A percentile compares a stretch with the other conserved stretches of the same genome.
These are phyloP conservation scores for Ceratosolen solmsi DNA, from an alignment of 1,140 invertebrate genomes.

Conservation along the genomic window DNA sequence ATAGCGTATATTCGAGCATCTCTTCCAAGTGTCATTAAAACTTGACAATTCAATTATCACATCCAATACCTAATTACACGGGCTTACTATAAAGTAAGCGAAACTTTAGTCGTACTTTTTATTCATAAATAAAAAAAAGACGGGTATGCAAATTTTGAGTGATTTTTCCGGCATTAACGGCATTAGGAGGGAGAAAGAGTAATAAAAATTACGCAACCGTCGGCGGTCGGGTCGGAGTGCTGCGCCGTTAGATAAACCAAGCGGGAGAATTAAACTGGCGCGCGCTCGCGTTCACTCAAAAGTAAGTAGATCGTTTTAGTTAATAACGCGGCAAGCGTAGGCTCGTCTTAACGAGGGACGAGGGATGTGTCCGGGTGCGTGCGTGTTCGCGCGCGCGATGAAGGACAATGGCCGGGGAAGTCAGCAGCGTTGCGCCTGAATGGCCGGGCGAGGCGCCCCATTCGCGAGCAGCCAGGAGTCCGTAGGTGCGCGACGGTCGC, in stretches of 20 bases:
- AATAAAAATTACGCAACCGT: background rate
- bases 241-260: background rate
- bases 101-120: background rate
- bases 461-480: constrained; percentile 20
- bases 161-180: background rate
- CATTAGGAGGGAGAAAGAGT: background rate
- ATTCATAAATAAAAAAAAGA: constrained; percentile 1
- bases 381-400: no score
- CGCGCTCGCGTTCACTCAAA: background rate
- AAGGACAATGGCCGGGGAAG: no score
- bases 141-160: background rate
- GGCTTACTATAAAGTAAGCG: background rate
- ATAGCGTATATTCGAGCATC: background rate
- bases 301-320: background rate
- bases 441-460: background rate
- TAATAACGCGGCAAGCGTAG: background rate
- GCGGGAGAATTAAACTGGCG: background rate
- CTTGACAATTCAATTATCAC: constrained; percentile 11
- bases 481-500: background rate
- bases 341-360: background rate
- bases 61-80: background rate
- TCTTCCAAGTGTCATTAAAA: constrained; percentile 5
- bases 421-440: no score
- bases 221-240: background rate
- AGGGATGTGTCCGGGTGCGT: no score